phyloP scores from a whole-genome alignment of 2,797 vertebrate species.

The Chelmon rostratus region DNA sequence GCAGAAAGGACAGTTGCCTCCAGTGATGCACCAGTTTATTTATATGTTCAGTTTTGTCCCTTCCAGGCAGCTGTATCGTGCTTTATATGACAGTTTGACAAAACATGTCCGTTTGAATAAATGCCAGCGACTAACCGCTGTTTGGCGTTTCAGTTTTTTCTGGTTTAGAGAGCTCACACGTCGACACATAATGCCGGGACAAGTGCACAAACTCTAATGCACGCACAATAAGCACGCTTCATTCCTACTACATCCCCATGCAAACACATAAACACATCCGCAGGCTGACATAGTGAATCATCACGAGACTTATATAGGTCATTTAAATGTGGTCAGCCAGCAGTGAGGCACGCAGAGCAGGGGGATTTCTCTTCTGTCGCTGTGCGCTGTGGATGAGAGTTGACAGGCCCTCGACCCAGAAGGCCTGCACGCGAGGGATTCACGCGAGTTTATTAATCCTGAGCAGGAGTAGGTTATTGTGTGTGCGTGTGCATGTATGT shows the following conservation, averaged over 20 bases:
- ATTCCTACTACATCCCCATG: neutral
- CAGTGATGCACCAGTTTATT: neutral
- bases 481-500: neutral
- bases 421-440: conserved; percentile 57
- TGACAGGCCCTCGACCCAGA: conserved; percentile 45
- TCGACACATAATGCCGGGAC: neutral
- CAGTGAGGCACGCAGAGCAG: conserved; percentile 45
- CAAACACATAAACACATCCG: conserved; percentile 39
- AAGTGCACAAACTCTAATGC: neutral
- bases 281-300: conserved; percentile 63
- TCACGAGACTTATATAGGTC: conserved; percentile 73
- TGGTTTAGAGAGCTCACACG: neutral
- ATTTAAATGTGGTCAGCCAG: conserved; percentile 47
- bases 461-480: conserved; percentile 1
- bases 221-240: neutral
- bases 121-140: neutral
- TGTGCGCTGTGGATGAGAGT: conserved; percentile 45
- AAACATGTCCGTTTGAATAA: conserved; percentile 20
- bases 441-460: conserved; percentile 29
- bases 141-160: conserved; percentile 17
- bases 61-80: neutral
- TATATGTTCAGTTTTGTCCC: neutral
- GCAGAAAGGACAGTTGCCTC: neutral
- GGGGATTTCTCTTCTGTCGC: conserved; percentile 62
- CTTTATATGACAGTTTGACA: conserved; percentile 9